These are phyloP conservation scores for Paramormyrops kingsleyae DNA, from an alignment of 2,113 vertebrate genomes.

Conservation along the genomic window DNA sequence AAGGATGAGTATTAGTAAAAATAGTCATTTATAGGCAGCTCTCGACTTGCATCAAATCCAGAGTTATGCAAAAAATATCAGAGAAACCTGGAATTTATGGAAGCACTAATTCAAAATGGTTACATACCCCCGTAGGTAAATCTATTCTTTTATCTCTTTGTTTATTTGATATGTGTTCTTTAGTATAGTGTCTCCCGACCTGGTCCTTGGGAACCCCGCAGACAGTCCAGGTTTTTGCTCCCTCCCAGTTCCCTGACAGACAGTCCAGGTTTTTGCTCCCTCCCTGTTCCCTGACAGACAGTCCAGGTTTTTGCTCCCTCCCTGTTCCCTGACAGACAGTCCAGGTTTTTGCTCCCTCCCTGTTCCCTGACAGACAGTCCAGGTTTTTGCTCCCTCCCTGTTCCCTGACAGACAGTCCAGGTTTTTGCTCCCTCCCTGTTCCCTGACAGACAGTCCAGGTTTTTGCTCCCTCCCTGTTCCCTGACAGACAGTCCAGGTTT, in stretches of 20 bases:
- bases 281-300: neutral
- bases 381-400: neutral
- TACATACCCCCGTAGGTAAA: neutral
- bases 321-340: neutral
- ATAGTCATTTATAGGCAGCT: neutral
- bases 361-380: neutral
- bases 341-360: neutral
- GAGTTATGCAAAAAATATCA: neutral
- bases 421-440: neutral
- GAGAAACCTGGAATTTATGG: neutral
- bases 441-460: neutral
- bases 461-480: neutral
- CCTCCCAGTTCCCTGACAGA: neutral
- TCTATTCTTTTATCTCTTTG: neutral
- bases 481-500: neutral
- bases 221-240: neutral
- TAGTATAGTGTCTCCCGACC: neutral
- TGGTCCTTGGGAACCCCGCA: neutral
- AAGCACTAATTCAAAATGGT: neutral
- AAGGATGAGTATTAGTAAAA: neutral
- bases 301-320: neutral
- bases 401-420: neutral
- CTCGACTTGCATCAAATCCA: neutral
- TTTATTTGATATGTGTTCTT: neutral
- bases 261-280: neutral